Evolutionary conservation across 2,888 invertebrate genomes (phyloP).

Genomic region (Lasioglossum malachurum): DNA sequence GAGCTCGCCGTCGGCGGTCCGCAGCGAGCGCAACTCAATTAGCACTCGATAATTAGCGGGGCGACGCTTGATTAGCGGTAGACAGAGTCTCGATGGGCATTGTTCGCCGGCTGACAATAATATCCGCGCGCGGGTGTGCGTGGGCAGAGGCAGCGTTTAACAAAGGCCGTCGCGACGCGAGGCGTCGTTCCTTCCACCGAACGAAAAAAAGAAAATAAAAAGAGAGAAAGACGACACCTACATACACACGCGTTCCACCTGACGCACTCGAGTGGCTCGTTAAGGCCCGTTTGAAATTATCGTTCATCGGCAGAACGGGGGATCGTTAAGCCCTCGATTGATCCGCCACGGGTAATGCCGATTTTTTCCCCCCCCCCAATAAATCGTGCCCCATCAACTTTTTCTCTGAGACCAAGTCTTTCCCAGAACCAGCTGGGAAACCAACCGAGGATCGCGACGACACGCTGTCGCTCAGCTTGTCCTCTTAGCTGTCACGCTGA

Average conservation of each 20-base stretch:
- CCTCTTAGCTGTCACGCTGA: neutral
- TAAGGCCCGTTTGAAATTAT: conserved; percentile 36
- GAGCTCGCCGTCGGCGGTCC: conserved; percentile 29
- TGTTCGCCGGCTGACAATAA: conserved; percentile 75
- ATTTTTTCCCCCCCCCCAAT: neutral
- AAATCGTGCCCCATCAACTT: conserved; percentile 17
- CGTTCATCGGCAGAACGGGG: conserved; percentile 9
- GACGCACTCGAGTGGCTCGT: conserved; percentile 42
- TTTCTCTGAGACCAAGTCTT: conserved; percentile 4
- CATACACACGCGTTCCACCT: conserved; percentile 36
- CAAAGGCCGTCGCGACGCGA: conserved; percentile 28
- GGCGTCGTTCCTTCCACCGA: neutral
- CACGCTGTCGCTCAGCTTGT: neutral
- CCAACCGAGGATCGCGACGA: neutral
- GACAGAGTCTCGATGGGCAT: conserved; percentile 73
- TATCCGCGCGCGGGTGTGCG: conserved; percentile 61
- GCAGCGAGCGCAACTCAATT: conserved; percentile 70
- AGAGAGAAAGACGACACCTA: conserved; percentile 38
- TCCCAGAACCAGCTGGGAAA: conserved; percentile 7
- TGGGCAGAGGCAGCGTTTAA: conserved; percentile 54
- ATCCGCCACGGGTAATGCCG: conserved; percentile 27
- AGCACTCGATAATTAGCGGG: conserved; percentile 82
- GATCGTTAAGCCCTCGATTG: conserved; percentile 39
- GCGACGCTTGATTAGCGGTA: conserved; percentile 79
- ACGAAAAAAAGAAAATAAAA: neutral